Evolutionary conservation across 1,140 invertebrate genomes (phyloP).

Genomic region (Rhagoletis zephyria): DNA sequence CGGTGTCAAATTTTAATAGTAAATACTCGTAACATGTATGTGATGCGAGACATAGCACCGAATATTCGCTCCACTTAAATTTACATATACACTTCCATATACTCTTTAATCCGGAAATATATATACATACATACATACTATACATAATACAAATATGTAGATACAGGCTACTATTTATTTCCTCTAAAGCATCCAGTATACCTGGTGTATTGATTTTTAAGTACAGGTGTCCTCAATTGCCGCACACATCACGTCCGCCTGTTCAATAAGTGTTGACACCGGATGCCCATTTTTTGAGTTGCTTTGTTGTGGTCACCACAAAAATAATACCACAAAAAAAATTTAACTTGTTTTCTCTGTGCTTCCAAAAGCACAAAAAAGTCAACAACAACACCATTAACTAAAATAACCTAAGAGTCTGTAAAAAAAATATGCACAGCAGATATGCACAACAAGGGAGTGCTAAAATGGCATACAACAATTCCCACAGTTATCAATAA

Average conservation of each 20-base stretch:
- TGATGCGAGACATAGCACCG: too few relatives aligned
- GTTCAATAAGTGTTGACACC: neutral
- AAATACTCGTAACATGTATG: too few relatives aligned
- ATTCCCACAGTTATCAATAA: slow-evolving; percentile 46
- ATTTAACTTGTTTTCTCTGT: neutral
- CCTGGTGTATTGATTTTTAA: slow-evolving; percentile 9
- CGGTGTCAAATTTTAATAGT: too few relatives aligned
- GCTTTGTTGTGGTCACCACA: neutral
- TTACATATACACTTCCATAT: too few relatives aligned
- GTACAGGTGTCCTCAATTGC: slow-evolving; percentile 19
- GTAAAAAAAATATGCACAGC: neutral
- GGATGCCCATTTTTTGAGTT: neutral
- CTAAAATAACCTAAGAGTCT: neutral
- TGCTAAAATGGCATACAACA: slow-evolving; percentile 17
- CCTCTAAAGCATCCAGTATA: neutral
- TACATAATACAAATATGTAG: too few relatives aligned
- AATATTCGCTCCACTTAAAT: too few relatives aligned
- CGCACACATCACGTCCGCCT: neutral
- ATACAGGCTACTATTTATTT: neutral
- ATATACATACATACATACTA: too few relatives aligned
- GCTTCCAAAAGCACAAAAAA: neutral
- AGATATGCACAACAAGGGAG: neutral
- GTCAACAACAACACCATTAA: neutral
- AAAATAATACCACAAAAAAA: neutral
- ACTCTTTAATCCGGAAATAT: too few relatives aligned